phyloP scores from a whole-genome alignment of 2,797 vertebrate species.

The Oreochromis mossambicus region DNA sequence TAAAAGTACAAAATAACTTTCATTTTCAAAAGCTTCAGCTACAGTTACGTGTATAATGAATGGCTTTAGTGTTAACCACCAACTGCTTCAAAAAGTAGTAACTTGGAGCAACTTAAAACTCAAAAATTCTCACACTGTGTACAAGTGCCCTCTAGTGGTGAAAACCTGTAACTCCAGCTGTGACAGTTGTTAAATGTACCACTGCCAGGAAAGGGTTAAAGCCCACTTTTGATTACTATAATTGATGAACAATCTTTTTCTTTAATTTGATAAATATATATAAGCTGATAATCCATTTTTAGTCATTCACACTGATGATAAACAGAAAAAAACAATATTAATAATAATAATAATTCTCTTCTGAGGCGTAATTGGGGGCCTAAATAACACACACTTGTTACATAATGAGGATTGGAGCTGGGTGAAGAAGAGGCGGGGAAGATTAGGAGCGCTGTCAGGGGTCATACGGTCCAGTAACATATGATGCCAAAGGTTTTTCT shows the following conservation, averaged over 20 bases:
- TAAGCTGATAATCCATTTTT: slow-evolving; percentile 65
- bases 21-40: neutral
- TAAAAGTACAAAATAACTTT: neutral
- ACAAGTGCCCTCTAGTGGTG: slow-evolving; percentile 38
- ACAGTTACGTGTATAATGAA: slow-evolving; percentile 11
- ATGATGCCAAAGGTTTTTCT: slow-evolving; percentile 39
- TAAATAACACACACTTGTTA: slow-evolving; percentile 68
- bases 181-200: neutral
- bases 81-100: neutral
- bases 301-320: slow-evolving; percentile 66
- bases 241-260: slow-evolving; percentile 63
- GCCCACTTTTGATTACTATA: slow-evolving; percentile 58
- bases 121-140: neutral
- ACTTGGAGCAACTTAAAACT: neutral
- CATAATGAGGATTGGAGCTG: slow-evolving; percentile 29
- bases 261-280: slow-evolving; percentile 75
- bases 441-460: neutral
- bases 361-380: slow-evolving; percentile 50
- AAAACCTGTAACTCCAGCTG: slow-evolving; percentile 2
- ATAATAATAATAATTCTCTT: slow-evolving; percentile 39
- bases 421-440: neutral
- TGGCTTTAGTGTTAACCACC: neutral
- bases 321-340: slow-evolving; percentile 25
- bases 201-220: slow-evolving; percentile 73
- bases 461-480: slow-evolving; percentile 59